Base-by-base conservation (phyloP, 2,888 invertebrate genomes). In the Pantelozetes paolii region DNA sequence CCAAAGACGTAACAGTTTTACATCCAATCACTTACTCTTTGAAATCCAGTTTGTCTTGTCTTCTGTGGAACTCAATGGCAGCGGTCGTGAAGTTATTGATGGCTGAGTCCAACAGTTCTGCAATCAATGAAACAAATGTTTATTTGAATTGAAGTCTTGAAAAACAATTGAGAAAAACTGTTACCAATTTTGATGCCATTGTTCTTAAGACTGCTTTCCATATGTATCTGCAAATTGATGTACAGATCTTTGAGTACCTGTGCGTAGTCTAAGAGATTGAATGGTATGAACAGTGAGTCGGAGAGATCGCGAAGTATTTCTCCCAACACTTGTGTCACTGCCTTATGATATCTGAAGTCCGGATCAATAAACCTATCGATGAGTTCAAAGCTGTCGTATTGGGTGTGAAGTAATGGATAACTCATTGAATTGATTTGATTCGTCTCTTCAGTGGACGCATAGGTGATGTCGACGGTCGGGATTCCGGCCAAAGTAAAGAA, bases 331-430 rank as follows among this genome's bases (percentile, higher is more conserved):
- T 82, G 78, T 18, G 76, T 76, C 1, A 79, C 77, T n/a, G 79
- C 73, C 23, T 76, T 71, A 75, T 83, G 83, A 69, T 82, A 81
- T 77, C 79, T 76, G 73, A 81, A 82, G 15, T 79, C 80, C n/a
- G 79, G 80, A 76, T 83, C 83, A 48, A 81, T 78, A 42, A 76
- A 72, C 23, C 80, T 78, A 45, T 82, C 79, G 11, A 82, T 80
- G 2, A 81, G 77, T 59, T 80, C 80, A 77, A 82, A 81, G 5
- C 81, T 82, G 72, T 84, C 84, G 76, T 83, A 83, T n/a, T 80
- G 80, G 0, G 83, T 81, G 75, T 84, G 83, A 75, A 83, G 83
- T 23, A 83, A 77, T 0, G 83, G 83, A 77, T 84, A 83, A 70
- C 71, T 70, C 59, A 74, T 59, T 18, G 57, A 59, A 70, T 36